Evolutionary conservation across 2,888 invertebrate species (phyloP).

Genomic region (Noctua janthina): DNA sequence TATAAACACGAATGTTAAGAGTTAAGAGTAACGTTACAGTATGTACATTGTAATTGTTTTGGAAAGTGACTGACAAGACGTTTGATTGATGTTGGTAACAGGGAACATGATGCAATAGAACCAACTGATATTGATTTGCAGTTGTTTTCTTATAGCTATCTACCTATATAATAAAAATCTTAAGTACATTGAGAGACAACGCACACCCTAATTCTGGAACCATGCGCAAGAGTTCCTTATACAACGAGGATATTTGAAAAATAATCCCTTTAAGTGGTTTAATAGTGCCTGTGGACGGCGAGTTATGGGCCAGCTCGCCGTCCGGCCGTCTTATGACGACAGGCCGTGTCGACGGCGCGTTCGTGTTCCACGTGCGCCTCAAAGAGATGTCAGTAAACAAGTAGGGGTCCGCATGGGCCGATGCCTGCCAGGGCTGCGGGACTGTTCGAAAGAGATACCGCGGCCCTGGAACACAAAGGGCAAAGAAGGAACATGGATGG

Average conservation of each 20-base stretch:
- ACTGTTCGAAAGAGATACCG: no score
- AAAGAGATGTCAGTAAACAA: no score
- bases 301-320: no score
- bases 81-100: conserved; percentile 7
- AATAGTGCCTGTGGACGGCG: no score
- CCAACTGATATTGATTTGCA: neutral
- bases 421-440: no score
- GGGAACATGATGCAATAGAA: conserved; percentile 3
- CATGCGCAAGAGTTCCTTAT: neutral
- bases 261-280: neutral
- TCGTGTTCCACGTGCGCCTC: no score
- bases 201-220: neutral
- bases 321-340: no score
- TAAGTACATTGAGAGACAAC: neutral
- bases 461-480: no score
- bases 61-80: conserved; percentile 35
- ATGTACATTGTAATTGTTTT: conserved; percentile 40
- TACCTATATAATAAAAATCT: neutral
- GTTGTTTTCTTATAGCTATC: neutral
- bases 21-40: conserved; percentile 39
- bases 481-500: no score
- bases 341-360: no score
- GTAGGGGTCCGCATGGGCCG: no score
- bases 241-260: neutral
- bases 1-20: conserved; percentile 30